Evolutionary conservation across 1,140 invertebrate genomes (phyloP).

Genomic region (Drosophila varians): DNA sequence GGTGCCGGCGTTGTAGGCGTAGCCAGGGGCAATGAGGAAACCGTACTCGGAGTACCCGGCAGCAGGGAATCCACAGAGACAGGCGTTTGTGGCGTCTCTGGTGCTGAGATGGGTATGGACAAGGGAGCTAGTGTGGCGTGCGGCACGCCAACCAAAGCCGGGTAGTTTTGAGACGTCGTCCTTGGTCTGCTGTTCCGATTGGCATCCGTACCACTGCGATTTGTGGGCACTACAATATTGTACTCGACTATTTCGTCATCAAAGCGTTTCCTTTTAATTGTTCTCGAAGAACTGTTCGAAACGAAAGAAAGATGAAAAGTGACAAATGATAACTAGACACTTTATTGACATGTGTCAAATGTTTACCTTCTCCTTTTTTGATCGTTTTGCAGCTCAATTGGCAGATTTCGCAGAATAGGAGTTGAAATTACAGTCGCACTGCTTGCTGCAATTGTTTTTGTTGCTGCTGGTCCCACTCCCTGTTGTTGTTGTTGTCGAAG

Average conservation of each 20-base stretch:
- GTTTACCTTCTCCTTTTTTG: slow-evolving; percentile 74
- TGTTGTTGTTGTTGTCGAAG: slow-evolving; percentile 18
- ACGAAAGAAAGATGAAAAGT: not conserved
- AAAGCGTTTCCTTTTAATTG: slow-evolving; percentile 97
- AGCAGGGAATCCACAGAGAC: slow-evolving; percentile 61
- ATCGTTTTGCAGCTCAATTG: slow-evolving; percentile 76
- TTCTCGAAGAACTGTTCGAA: slow-evolving; percentile 90
- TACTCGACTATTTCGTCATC: slow-evolving; percentile 98
- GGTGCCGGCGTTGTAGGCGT: slow-evolving; percentile 29
- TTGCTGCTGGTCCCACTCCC: slow-evolving; percentile 13
- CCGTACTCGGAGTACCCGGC: slow-evolving; percentile 30
- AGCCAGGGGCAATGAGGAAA: slow-evolving; percentile 19
- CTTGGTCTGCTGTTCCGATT: slow-evolving; percentile 84
- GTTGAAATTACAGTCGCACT: slow-evolving; percentile 20
- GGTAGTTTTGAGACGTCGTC: slow-evolving; percentile 86
- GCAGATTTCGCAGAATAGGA: slow-evolving; percentile 55
- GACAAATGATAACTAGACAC: not conserved
- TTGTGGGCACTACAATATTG: slow-evolving; percentile 88
- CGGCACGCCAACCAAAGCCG: slow-evolving; percentile 81
- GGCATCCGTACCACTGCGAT: slow-evolving; percentile 85
- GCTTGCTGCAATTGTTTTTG: slow-evolving; percentile 13
- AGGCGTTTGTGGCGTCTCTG: slow-evolving; percentile 64
- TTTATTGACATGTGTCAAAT: slow-evolving; percentile 12
- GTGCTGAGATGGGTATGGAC: slow-evolving; percentile 47
- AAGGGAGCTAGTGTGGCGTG: slow-evolving; percentile 25